These are phyloP conservation scores for Sminthurinus aureus DNA, from an alignment of 2,888 invertebrate genomes.

Conservation along the genomic window DNA sequence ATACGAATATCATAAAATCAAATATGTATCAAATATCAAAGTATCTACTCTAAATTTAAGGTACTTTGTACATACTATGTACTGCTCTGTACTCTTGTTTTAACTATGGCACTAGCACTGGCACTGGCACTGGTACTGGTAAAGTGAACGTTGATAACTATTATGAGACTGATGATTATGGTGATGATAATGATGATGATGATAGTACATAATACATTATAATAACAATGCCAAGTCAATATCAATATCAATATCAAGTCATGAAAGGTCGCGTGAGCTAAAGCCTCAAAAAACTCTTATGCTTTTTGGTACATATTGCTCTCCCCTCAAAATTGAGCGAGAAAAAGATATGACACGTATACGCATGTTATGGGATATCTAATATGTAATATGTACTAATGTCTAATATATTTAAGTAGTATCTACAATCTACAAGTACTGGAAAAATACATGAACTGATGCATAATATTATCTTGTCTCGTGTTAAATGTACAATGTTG, in stretches of 20 bases:
- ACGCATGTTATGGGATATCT: not conserved
- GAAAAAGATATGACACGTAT: no score
- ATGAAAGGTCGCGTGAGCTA: conserved; percentile 47
- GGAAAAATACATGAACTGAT: not conserved
- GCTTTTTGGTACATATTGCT: not conserved
- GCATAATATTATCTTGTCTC: no score
- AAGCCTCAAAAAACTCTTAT: no score
- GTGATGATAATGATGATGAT: conserved; percentile 33
- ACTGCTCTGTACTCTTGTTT: no score
- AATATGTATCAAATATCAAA: no score
- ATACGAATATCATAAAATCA: no score
- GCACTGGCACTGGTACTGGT: not conserved
- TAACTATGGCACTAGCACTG: not conserved
- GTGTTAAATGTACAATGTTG: no score
- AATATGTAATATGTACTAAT: not conserved
- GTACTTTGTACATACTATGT: no score
- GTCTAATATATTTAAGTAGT: not conserved
- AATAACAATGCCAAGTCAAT: conserved; percentile 5
- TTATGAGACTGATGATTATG: no score
- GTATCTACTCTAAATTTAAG: no score
- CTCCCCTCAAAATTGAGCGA: not conserved
- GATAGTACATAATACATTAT: conserved; percentile 25
- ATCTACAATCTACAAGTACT: not conserved
- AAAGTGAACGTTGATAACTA: no score
- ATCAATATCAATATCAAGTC: conserved; percentile 30